Evolutionary conservation across 2,888 invertebrate genomes (phyloP), one percentile per base, ranked within the genome.

Genomic region (Desoria tigrina): DNA sequence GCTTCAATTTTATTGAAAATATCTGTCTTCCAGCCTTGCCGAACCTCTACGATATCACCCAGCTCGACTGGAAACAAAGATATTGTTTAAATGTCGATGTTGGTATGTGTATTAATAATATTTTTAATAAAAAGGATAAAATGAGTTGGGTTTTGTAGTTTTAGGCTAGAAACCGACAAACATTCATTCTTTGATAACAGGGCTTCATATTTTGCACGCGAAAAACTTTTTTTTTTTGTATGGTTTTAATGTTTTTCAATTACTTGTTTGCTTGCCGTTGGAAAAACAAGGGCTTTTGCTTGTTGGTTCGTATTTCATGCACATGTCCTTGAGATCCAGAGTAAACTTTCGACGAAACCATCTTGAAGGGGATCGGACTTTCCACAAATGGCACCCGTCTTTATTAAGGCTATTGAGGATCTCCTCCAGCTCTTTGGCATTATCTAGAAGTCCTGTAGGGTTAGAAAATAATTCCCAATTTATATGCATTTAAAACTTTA

Each of bases 1-100:
- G 76, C 74, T 26, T 78, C 79, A 23, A 81, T 76, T 65, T 77
- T 78, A 74, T 81, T 81, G 73, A 81, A 81, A 1, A 78, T 79
- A 68, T 81, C 81, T 2, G 81, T 81, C 62, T 79, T 79, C 80
- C 81, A 81, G 7, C 81, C 81, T 65, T 77, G 77, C 16, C 81
- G 76, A 9, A 81, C 78, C 63, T 81, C 81, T 39, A 78, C 74
- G 23, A 81, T 79, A 49, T 80, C 79, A 50, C 77, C 75, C 16
- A 81, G 67, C 26, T 79, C 79, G 68, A 81, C 80, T 80, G 72
- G 24, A 76, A 72, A 49, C 11, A 42, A 62, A 49, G 18, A 49
- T n/a, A n/a, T n/a, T n/a, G 14, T 39, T 11, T 39, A 14, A 39
- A 39, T 11, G 11, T 39, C 14, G 11, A 39, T n/a, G n/a, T n/a